Evolutionary conservation across 1,140 invertebrate genomes (phyloP).

Genomic region (Drosophila melanica): DNA sequence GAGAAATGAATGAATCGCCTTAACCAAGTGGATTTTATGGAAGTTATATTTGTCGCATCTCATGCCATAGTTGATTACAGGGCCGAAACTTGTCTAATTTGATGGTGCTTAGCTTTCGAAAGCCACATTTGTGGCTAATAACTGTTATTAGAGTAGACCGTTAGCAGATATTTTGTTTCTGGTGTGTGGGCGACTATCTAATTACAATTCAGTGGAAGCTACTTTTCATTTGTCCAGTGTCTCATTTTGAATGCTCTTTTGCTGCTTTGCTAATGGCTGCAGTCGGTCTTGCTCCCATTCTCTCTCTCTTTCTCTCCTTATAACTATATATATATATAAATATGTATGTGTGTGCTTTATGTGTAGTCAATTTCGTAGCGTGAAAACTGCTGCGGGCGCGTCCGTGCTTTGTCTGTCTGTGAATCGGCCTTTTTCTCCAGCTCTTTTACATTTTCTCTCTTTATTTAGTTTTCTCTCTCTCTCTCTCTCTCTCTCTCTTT

Average conservation of each 20-base stretch:
- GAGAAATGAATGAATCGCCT: slow-evolving; percentile 8
- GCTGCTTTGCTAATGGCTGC: slow-evolving; percentile 25
- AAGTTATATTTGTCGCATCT: slow-evolving; percentile 33
- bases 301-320: neutral
- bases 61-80: slow-evolving; percentile 16
- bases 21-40: slow-evolving; percentile 71
- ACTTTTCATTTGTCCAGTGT: slow-evolving; percentile 38
- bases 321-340: neutral
- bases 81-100: slow-evolving; percentile 10
- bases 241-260: slow-evolving; percentile 15
- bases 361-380: slow-evolving; percentile 43
- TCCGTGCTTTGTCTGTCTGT: neutral
- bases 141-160: slow-evolving; percentile 34
- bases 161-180: neutral
- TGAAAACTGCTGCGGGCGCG: slow-evolving; percentile 60
- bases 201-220: slow-evolving; percentile 26
- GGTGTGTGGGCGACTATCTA: slow-evolving; percentile 8
- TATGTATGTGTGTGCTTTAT: slow-evolving; percentile 13
- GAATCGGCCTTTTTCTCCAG: neutral
- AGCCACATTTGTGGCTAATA: slow-evolving; percentile 33
- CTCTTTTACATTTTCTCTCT: neutral
- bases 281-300: neutral
- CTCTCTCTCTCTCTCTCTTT: neutral
- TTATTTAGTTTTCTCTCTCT: neutral
- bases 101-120: slow-evolving; percentile 25